A percentile compares a stretch with the other conserved stretches of the same genome.
These are phyloP conservation scores for Ardeotis arabs DNA, from an alignment of 2,113 vertebrate species.

Conservation along the genomic window DNA sequence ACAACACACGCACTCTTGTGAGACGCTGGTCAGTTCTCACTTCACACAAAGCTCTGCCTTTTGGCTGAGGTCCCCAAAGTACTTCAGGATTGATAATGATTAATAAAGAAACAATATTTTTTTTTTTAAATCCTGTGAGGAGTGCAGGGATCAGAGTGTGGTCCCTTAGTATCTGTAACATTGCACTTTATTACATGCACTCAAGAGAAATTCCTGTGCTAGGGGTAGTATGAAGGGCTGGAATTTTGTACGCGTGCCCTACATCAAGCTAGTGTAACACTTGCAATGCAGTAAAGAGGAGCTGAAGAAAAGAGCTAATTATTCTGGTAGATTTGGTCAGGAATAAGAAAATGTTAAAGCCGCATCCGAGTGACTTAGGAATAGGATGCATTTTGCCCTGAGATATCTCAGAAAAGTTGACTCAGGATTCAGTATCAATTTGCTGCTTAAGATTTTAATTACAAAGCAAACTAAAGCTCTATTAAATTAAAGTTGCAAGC, in stretches of 20 bases:
- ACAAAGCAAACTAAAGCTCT: slow-evolving; percentile 48
- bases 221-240: background rate
- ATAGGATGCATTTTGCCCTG: background rate
- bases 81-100: background rate
- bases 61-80: background rate
- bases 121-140: background rate
- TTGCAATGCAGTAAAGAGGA: background rate
- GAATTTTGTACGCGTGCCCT: background rate
- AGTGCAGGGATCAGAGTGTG: background rate
- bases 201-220: background rate
- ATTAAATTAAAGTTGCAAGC: slow-evolving; percentile 62
- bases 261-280: background rate
- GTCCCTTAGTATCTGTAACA: background rate
- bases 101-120: background rate
- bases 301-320: background rate
- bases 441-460: slow-evolving; percentile 57
- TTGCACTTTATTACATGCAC: background rate
- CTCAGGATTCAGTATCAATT: slow-evolving; percentile 30
- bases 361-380: background rate
- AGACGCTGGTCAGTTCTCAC: background rate
- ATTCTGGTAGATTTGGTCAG: background rate
- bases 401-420: slow-evolving; percentile 36
- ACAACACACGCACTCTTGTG: background rate
- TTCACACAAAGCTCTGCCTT: background rate
- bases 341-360: slow-evolving; percentile 2